These are phyloP conservation scores for Myotis lucifugus DNA, from an alignment of 2,113 vertebrate genomes.

Conservation along the genomic window DNA sequence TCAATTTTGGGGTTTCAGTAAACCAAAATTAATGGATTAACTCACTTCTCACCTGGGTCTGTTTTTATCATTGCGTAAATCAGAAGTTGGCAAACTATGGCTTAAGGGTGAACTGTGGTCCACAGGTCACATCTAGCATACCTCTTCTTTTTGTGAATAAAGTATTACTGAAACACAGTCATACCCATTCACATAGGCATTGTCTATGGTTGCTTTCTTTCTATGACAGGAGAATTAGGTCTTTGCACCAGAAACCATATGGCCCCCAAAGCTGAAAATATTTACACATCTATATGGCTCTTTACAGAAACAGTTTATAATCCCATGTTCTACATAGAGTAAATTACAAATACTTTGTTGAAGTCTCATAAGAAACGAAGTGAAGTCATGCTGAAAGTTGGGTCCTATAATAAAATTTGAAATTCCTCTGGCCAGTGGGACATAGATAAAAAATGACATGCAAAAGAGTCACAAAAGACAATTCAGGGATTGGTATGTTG, in stretches of 20 bases:
- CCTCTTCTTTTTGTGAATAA: neutral
- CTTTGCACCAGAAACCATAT: neutral
- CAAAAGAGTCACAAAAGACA: neutral
- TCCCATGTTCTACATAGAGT: neutral
- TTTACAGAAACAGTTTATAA: neutral
- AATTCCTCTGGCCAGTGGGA: neutral
- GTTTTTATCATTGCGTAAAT: neutral
- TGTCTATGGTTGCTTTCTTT: neutral
- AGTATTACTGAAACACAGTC: neutral
- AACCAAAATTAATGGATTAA: neutral
- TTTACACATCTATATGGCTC: neutral
- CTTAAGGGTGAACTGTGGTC: neutral
- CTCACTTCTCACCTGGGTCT: neutral
- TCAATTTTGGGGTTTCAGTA: neutral
- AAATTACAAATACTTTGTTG: neutral
- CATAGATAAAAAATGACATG: neutral
- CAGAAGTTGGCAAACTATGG: neutral
- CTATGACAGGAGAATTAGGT: neutral
- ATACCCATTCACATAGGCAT: neutral
- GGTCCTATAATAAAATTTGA: neutral
- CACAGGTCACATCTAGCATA: neutral
- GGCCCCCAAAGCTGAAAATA: neutral
- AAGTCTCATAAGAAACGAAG: neutral
- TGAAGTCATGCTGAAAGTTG: neutral
- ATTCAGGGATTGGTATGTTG: neutral